Evolutionary conservation across 1,140 invertebrate species (phyloP), one percentile per base, ranked within the genome.

Genomic region (Adoxophyes honmai): DNA sequence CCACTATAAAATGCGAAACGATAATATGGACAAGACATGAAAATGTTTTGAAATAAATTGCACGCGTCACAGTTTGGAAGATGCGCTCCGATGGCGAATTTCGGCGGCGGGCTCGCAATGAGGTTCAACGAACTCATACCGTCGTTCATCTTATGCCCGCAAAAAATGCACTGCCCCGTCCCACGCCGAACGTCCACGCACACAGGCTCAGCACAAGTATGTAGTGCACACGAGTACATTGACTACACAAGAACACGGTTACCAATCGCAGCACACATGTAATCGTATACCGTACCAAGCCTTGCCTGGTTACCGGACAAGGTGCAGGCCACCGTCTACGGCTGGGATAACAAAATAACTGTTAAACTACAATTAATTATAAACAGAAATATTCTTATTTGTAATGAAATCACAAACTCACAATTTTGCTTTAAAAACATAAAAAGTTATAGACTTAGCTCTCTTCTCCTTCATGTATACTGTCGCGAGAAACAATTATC

Each of bases 101-200:
- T 83, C 68, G 74, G 76, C 73, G 73, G 79, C 82, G 79, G 82
- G 84, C 80, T 71, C 71, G 73, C 73, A 61, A 67, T 73, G 57
- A 62, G 72, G 83, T 79, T 86, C 83, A 76, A 75, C 66, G 76
- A 48, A 48, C 42, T 48, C 42, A 48, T 48, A 81, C 79, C 64
- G 64, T 64, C 75, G 79, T 79, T 83, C 78, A 81, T 88, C 81
- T 86, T 72, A 54, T 67, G 73, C 64, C 72, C 75, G 81, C 83
- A 88, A 88, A 88, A 88, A 88, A 88, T 86, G 83, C 81, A 86
- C 70, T 81, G 82, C 62, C 73, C 73, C 83, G 73, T 80, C 81
- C 82, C 81, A 82, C 83, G 76, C 71, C 72, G 74, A 81, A 78
- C 75, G 74, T 69, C 66, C 75, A 70, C 82, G 76, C 76, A 55